A percentile compares a stretch with the other conserved stretches of the same genome.
Evolutionary conservation across 1,140 invertebrate genomes (phyloP).

Genomic region (Leptestheria dahalacensis): DNA sequence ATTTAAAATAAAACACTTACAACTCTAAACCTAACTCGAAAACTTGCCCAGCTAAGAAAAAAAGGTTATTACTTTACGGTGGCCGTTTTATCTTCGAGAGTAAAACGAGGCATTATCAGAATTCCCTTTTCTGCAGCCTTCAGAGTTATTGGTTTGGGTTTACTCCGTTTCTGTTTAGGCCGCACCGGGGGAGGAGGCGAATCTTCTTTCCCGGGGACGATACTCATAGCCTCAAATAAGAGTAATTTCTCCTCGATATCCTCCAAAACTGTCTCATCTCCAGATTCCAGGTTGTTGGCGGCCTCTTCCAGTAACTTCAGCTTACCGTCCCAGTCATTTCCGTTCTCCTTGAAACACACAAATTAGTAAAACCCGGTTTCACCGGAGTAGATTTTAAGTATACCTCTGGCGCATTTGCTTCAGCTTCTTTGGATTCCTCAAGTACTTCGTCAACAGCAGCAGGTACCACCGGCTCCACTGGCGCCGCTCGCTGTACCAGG

Average conservation of each 20-base stretch:
- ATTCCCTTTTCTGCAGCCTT: conserved; percentile 4
- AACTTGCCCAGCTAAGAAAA: too few relatives aligned
- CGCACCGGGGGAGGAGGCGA: neutral
- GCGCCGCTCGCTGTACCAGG: too few relatives aligned
- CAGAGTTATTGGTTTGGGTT: neutral
- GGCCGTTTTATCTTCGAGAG: neutral
- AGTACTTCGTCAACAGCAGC: too few relatives aligned
- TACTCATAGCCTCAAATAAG: neutral
- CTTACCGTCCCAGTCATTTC: conserved; percentile 4
- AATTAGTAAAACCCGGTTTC: neutral
- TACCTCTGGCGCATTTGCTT: neutral
- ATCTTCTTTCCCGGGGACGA: neutral
- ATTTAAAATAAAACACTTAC: too few relatives aligned
- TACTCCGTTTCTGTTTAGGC: neutral
- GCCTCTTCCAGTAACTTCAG: neutral
- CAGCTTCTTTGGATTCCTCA: neutral
- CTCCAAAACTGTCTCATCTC: conserved; percentile 5
- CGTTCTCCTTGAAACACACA: neutral
- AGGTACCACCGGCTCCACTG: too few relatives aligned
- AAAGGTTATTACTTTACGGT: neutral
- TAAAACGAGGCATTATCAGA: neutral
- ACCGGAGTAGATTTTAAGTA: too few relatives aligned
- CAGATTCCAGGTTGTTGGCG: conserved; percentile 1
- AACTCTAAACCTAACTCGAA: too few relatives aligned
- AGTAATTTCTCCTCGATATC: conserved; percentile 5